Evolutionary conservation across 1,140 invertebrate genomes (phyloP).

Genomic region (Lethrus apterus): DNA sequence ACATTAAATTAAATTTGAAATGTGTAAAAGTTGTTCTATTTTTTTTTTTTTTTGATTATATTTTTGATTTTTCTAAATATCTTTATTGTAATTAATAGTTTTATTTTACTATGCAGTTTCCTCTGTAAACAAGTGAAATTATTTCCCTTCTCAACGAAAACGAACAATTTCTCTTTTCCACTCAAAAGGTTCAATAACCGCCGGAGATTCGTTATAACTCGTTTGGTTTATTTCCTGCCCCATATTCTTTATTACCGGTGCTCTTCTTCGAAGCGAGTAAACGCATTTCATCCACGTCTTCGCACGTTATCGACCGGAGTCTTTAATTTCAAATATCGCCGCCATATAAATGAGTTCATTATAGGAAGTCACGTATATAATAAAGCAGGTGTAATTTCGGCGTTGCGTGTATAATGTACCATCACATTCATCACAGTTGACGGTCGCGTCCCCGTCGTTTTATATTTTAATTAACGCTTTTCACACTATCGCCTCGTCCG

Average conservation of each 20-base stretch:
- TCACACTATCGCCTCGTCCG: no score
- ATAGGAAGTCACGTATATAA: constrained; percentile 23
- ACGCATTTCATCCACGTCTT: neutral
- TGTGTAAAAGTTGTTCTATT: neutral
- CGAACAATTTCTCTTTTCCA: no score
- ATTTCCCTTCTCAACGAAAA: no score
- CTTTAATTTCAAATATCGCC: constrained; percentile 7
- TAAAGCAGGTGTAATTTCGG: constrained; percentile 14
- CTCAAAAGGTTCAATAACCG: no score
- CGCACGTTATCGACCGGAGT: neutral
- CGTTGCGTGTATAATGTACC: constrained; percentile 8
- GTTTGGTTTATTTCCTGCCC: no score
- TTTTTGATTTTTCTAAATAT: neutral
- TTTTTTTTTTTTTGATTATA: neutral
- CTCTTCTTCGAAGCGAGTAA: neutral
- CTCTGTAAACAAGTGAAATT: no score
- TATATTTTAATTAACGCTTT: no score
- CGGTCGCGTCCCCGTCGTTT: neutral
- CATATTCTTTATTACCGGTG: neutral
- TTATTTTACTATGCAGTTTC: no score
- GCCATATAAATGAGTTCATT: constrained; percentile 30
- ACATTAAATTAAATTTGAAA: no score
- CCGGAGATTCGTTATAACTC: no score
- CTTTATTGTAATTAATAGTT: neutral
- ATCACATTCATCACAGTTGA: neutral